Percentiles rank a stretch among this genome's conserved stretches.
Conservation (phyloP, 2,113 vertebrate genomes). For the Neolamprologus brichardi region DNA sequence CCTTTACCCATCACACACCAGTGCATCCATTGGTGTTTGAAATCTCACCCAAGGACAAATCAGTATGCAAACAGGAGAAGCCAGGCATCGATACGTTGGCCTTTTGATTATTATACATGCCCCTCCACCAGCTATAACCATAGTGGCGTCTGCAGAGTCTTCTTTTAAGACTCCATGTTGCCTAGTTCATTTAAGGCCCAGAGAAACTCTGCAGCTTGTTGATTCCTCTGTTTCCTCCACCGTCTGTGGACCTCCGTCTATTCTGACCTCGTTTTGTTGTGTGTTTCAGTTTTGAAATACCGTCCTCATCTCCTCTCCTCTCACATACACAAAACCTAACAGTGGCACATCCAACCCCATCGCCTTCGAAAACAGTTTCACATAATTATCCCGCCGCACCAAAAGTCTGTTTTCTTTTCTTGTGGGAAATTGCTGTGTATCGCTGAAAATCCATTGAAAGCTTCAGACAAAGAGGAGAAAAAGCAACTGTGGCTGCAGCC, state of each 20-base stretch:
- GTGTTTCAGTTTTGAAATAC: neutral
- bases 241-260: neutral
- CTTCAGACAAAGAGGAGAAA: conserved; percentile 31
- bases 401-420: conserved; percentile 18
- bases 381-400: conserved; percentile 30
- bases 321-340: neutral
- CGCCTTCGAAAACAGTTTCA: conserved; percentile 10
- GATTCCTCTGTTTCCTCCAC: neutral
- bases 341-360: neutral
- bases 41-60: neutral
- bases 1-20: neutral
- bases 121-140: neutral
- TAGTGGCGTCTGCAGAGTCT: neutral
- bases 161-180: neutral
- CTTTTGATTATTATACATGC: neutral
- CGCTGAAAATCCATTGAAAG: conserved; percentile 33
- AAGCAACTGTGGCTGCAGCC: conserved; percentile 3
- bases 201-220: neutral
- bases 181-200: neutral
- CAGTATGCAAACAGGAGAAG: neutral
- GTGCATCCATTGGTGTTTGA: neutral
- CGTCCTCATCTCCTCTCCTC: neutral
- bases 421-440: conserved; percentile 33
- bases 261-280: neutral
- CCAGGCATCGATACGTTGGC: neutral